Base-by-base conservation (phyloP, 2,888 invertebrate species). In the Nymphalis urticae region DNA sequence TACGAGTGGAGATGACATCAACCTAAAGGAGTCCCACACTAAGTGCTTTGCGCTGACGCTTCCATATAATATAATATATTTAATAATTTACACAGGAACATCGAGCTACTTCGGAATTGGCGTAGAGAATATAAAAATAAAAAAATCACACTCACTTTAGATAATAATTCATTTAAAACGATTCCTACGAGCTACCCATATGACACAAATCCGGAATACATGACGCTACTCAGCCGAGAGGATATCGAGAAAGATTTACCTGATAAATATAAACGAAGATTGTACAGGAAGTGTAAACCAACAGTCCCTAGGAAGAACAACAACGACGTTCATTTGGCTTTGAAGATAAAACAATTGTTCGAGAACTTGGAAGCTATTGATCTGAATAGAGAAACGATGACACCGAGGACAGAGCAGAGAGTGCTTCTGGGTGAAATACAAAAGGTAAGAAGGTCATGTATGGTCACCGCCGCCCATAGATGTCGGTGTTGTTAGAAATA, bases 201-300 rank as follows among this genome's bases (percentile, higher is more conserved):
- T 78, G 95, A 94, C 72, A 94, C 93, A 0, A 89, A 93, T 74
- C 86, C 93, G 0, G 93, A 94, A n/a, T 94, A 92, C 76, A 90
- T 94, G 80, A 88, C 86, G 24, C 82, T 94, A 10, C 80, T 94
- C 16, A 91, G 89, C 0, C 82, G 94, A 72, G 87, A 90, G 42
- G 90, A 92, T 62, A 84, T 91, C 21, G 86, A 92, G 75, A 90
- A 88, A 71, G 93, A 93, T 74, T 79, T 92, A 4, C 92, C 93
- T 0, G 89, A 93, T 68, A 91, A 92, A 72, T 90, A 87, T 60
- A 88, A 70, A 69, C 90, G 81, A 75, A 84, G 77, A 16, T 74
- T 92, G 13, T 24, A 82, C 0, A 80, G 84, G 10, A 79, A 77
- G 48, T 82, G 82, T 4, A 89, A 85, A 61, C 87, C 84, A 0